Base-by-base conservation (phyloP, 2,797 vertebrate species). In the Tapirus indicus region DNA sequence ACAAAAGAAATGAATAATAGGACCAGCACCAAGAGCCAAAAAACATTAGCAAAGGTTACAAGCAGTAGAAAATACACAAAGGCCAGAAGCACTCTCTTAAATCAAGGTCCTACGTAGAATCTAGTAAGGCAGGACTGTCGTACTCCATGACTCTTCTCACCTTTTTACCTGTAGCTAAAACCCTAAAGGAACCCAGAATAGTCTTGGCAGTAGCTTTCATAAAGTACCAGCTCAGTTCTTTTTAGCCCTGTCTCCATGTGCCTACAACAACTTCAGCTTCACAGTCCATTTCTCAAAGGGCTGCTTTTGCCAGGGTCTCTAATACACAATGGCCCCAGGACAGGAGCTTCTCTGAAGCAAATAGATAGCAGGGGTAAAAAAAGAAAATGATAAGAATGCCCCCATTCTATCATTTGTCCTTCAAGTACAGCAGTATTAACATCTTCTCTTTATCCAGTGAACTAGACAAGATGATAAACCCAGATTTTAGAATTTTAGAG, bases 401-500 rank as follows among this genome's bases (percentile, higher is more conserved):
- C 23, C 16, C n/a, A n/a, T n/a, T 88, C 35, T 84, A 88, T 8
- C 25, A 86, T 74, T 69, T 85, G 16, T 89, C 85, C 44, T 82
- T 89, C 25, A 84, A 35, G 38, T 47, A 87, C 17, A 86, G 14
- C 32, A 66, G 11, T 80, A 92, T 77, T 68, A 96, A 97, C 49
- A 80, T 56, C 17, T 69, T 89, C 41, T 88, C 56, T 88, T 80
- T 49, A 92, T 75, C 44, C 2, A 62, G 35, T 6, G 25, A 13
- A 47, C 5, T 58, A 62, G 68, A 44, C 18, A 85, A 94, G 71
- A 74, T 6, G 23, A 68, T 85, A 62, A 88, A 89, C 41, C 7
- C 72, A 89, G 88, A 75, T 32, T 47, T 94, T 29, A 89, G 52
- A 79, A 94, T 92, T 94, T 35, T 52, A 97, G 49, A 94, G 64